Evolutionary conservation across 2,888 invertebrate species (phyloP).

Genomic region (Stenurella melanura): DNA sequence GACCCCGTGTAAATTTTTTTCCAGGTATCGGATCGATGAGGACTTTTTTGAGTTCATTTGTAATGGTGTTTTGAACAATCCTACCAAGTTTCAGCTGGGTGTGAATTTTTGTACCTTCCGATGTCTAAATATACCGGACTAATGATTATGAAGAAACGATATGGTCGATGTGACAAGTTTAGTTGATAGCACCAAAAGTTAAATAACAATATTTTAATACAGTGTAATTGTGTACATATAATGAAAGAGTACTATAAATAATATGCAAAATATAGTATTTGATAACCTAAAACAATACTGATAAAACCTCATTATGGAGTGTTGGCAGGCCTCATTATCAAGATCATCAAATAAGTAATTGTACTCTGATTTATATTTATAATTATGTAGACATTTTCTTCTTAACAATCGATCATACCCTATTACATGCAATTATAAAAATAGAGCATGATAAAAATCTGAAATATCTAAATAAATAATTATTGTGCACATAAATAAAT

Average conservation of each 20-base stretch:
- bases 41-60: too few species aligned
- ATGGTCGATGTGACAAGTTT: too few species aligned
- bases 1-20: too few species aligned
- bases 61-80: too few species aligned
- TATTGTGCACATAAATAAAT: neutral
- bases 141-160: too few species aligned
- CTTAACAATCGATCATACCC: neutral
- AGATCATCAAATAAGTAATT: conserved; percentile 5
- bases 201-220: neutral
- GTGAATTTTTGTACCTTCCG: too few species aligned
- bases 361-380: conserved; percentile 5
- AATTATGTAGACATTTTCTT: neutral
- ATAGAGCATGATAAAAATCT: neutral
- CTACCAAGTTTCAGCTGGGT: too few species aligned
- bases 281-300: conserved; percentile 23
- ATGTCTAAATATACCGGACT: too few species aligned
- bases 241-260: neutral
- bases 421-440: neutral
- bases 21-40: too few species aligned
- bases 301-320: conserved; percentile 14
- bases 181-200: too few species aligned
- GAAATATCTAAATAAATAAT: neutral
- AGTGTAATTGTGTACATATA: neutral
- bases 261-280: neutral
- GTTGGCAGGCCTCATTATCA: neutral